phyloP scores from a whole-genome alignment of 2,888 invertebrate species.

The Cheilosia variabilis region DNA sequence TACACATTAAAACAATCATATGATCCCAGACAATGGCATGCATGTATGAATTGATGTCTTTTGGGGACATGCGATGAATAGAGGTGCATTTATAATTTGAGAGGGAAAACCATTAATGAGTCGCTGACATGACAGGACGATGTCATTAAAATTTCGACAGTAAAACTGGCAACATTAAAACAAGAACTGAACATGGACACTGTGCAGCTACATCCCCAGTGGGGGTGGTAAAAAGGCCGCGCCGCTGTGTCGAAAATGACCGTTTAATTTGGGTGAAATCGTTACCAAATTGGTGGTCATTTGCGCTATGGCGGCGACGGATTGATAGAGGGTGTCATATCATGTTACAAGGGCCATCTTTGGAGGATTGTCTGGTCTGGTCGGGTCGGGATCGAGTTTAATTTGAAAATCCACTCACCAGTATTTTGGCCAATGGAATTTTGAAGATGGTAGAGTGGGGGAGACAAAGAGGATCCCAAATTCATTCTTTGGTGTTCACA shows the following conservation, averaged over 20 bases:
- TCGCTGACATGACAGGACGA: slow-evolving; percentile 69
- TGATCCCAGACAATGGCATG: slow-evolving; percentile 64
- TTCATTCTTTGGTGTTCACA: too few species aligned
- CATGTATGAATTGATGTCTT: slow-evolving; percentile 67
- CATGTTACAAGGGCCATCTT: too few species aligned
- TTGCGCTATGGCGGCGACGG: too few species aligned
- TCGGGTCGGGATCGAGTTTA: too few species aligned
- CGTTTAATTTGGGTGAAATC: slow-evolving; percentile 51
- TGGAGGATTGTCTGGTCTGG: too few species aligned
- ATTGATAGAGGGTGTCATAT: too few species aligned
- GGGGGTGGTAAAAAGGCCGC: slow-evolving; percentile 24
- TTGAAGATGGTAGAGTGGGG: too few species aligned
- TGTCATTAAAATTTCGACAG: slow-evolving; percentile 66
- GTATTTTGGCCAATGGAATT: too few species aligned
- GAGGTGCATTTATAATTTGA: slow-evolving; percentile 70
- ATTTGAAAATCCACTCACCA: too few species aligned
- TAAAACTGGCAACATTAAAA: slow-evolving; percentile 46
- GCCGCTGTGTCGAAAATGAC: slow-evolving; percentile 34
- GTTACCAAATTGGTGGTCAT: neutral
- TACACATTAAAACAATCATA: slow-evolving; percentile 40
- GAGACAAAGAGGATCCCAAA: too few species aligned
- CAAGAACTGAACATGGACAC: slow-evolving; percentile 1
- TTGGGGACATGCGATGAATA: slow-evolving; percentile 55
- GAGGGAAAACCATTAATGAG: slow-evolving; percentile 52
- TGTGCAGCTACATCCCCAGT: neutral